phyloP scores from a whole-genome alignment of 2,797 vertebrate species.

The Menidia menidia region DNA sequence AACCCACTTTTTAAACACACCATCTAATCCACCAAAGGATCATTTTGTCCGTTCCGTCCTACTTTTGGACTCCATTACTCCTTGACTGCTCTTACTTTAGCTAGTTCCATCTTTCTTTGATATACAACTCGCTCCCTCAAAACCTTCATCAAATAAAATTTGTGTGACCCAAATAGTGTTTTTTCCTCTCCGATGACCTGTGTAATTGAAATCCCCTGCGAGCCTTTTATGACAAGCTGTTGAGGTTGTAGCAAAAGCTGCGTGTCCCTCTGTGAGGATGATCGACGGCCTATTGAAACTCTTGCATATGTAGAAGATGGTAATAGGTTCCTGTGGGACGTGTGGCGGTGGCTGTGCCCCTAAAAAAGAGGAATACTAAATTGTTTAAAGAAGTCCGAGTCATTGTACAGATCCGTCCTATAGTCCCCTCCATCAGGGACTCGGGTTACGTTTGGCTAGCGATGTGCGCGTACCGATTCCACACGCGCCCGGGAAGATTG shows the following conservation, averaged over 20 bases:
- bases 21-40: conserved; percentile 7
- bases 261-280: conserved; percentile 71
- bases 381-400: conserved; percentile 49
- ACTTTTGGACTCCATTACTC: not conserved
- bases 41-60: conserved; percentile 5
- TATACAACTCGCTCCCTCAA: conserved; percentile 24
- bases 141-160: conserved; percentile 34
- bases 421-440: conserved; percentile 30
- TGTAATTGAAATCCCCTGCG: conserved; percentile 64
- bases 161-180: conserved; percentile 59
- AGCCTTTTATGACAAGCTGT: conserved; percentile 68
- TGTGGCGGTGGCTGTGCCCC: conserved; percentile 51
- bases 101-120: conserved; percentile 24
- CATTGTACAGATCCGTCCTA: conserved; percentile 35
- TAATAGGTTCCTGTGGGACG: conserved; percentile 79
- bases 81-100: not conserved
- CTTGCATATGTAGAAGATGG: conserved; percentile 75
- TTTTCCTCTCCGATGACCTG: conserved; percentile 59
- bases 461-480: conserved; percentile 15
- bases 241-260: conserved; percentile 61
- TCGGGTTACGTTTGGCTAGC: conserved; percentile 28
- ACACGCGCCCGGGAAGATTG: conserved; percentile 10
- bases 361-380: conserved; percentile 54
- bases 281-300: conserved; percentile 74
- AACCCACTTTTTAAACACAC: conserved; percentile 41